A percentile compares a stretch with the other conserved stretches of the same genome.
Conservation (phyloP, 2,113 vertebrate species). For the Numenius arquata region DNA sequence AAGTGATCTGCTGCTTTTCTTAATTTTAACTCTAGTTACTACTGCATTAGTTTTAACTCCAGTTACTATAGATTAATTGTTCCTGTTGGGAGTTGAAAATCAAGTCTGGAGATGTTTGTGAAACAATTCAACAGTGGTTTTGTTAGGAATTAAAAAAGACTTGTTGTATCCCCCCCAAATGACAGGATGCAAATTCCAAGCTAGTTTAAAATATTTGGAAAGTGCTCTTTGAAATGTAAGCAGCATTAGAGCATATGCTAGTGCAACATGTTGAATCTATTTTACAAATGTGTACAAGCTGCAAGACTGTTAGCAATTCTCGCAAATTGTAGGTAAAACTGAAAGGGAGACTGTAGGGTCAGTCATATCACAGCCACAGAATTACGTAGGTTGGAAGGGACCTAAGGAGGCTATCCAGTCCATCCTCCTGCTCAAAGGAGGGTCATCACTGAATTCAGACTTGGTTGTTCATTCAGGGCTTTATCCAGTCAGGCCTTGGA, state of each 20-base stretch:
- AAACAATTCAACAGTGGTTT: not conserved
- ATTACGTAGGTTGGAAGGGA: not conserved
- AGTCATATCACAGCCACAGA: not conserved
- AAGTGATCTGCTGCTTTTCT: not conserved
- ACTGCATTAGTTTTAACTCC: not conserved
- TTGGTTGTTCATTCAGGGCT: not conserved
- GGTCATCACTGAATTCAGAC: not conserved
- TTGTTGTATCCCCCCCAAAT: accelerated
- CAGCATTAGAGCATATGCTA: not conserved
- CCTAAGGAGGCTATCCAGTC: not conserved
- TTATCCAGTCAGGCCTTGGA: not conserved
- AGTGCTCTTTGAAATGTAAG: not conserved
- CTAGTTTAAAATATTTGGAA: not conserved
- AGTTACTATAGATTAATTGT: not conserved
- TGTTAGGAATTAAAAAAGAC: not conserved
- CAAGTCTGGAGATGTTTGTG: not conserved
- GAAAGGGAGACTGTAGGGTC: not conserved
- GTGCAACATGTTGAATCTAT: not conserved
- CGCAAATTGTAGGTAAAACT: not conserved
- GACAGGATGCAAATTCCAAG: not conserved
- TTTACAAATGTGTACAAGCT: not conserved
- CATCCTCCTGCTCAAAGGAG: not conserved
- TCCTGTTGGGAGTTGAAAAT: not conserved
- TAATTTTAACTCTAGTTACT: not conserved
- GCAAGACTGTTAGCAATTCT: not conserved